Percentiles rank a stretch among this genome's conserved stretches.
Conservation (phyloP, 2,113 vertebrate genomes). For the Pluvianellus socialis region DNA sequence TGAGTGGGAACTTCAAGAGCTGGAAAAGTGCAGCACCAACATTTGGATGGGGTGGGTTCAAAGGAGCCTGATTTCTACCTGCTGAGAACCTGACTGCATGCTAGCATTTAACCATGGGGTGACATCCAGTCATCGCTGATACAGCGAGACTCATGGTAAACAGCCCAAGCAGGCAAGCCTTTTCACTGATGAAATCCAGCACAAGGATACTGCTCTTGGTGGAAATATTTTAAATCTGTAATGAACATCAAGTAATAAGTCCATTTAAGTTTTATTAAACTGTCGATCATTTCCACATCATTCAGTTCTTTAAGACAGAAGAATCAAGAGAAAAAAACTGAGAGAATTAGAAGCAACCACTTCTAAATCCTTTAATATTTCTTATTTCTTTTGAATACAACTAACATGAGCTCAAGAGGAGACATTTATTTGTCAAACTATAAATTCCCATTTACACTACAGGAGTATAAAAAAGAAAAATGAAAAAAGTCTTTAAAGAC, state of each 20-base stretch:
- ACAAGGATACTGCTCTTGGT: fast-evolving
- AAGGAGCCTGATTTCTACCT: not conserved
- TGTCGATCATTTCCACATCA: not conserved
- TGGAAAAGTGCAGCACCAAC: not conserved
- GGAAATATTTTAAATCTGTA: not conserved
- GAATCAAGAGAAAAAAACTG: not conserved
- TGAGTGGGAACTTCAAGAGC: not conserved
- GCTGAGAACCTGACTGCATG: not conserved
- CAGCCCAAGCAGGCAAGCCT: not conserved
- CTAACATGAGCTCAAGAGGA: not conserved
- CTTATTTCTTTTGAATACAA: not conserved
- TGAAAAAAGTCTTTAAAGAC: not conserved
- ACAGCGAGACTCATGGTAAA: not conserved
- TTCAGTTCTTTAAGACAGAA: not conserved
- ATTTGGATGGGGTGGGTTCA: not conserved
- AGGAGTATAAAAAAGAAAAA: not conserved
- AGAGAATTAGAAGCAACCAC: not conserved
- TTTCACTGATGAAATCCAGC: not conserved
- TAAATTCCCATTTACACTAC: not conserved
- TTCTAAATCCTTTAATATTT: not conserved
- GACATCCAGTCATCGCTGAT: not conserved
- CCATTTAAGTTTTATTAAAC: not conserved
- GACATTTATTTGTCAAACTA: not conserved
- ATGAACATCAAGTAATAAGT: not conserved
- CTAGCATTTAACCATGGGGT: not conserved